Evolutionary conservation across 2,797 vertebrate species (phyloP), one percentile per base, ranked within the genome.

Genomic region (Orientallactaga sibirica): DNA sequence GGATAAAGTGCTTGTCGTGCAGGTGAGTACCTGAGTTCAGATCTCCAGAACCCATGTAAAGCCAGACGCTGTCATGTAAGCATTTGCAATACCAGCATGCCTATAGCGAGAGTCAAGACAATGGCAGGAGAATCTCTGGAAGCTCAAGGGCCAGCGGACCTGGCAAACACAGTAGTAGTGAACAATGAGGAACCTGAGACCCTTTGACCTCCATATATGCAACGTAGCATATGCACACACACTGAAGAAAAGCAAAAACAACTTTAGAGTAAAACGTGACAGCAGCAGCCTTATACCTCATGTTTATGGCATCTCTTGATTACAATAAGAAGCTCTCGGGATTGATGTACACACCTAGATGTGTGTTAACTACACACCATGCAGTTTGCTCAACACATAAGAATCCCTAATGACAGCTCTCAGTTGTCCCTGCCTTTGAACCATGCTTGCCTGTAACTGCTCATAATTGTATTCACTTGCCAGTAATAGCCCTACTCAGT

Each of bases 251-350:
- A 58, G 12, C 12, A 48, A n/a, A 75, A 74, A 22, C 82, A 86
- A 7, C 14, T 14, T 55, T 55, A 8, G 29, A 22, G 22, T 27
- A 22, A 64, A 68, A 15, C 1, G 5, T 25, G 61, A 48, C 48
- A n/a, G 68, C 83, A 27, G 48, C 24, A n/a, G 55, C 9, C 9
- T 86, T 27, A 10, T 5, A 2, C 7, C 22, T 8, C 0, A 3
- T 61, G 33, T 27, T 41, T 15, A 9, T 2, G 25, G 9, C 10
- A 29, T 24, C 9, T 9, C 76, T 33, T 48, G 8, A 48, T 41
- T 22, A 19, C n/a, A 43, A 25, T 27, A 16, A n/a, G 76, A 41
- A 14, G 12, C 1, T 48, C 10, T 3, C 3, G 3, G 0, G 27
- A 68, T 15, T 3, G 29, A 7, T 61, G 41, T 7, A 11, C 55